Percentiles rank a stretch among this genome's conserved stretches.
These are phyloP conservation scores for Mercenaria mercenaria DNA, from an alignment of 1,140 invertebrate genomes.

Conservation along the genomic window DNA sequence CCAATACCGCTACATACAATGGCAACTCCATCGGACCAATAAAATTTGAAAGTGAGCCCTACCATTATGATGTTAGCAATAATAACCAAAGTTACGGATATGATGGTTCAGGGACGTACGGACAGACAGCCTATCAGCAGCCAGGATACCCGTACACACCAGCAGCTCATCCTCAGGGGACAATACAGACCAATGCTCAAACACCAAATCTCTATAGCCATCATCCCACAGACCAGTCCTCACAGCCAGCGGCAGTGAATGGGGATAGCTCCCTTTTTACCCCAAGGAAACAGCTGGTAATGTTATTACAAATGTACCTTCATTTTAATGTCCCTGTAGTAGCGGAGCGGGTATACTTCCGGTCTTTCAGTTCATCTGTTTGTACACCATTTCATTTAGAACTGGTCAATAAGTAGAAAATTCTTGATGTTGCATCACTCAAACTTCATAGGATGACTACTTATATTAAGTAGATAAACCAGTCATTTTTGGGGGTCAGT, in stretches of 20 bases:
- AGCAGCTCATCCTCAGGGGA: not conserved
- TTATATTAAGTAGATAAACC: too few relatives aligned
- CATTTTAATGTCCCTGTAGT: too few relatives aligned
- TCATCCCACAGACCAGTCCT: not conserved
- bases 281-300: not conserved
- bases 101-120: not conserved
- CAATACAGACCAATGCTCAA: not conserved
- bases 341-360: too few relatives aligned
- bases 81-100: not conserved
- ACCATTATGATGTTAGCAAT: slow-evolving; percentile 22
- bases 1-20: not conserved
- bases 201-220: not conserved
- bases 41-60: slow-evolving; percentile 30
- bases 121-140: not conserved
- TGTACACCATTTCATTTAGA: too few relatives aligned
- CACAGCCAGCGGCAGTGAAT: not conserved
- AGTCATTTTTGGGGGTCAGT: too few relatives aligned
- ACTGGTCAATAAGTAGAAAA: too few relatives aligned
- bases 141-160: not conserved
- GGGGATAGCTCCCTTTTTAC: not conserved
- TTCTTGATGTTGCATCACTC: too few relatives aligned
- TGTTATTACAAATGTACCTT: too few relatives aligned
- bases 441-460: too few relatives aligned
- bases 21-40: not conserved
- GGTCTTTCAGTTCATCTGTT: too few relatives aligned